Evolutionary conservation across 1,140 invertebrate species (phyloP).

Genomic region (Drosophila albomicans): DNA sequence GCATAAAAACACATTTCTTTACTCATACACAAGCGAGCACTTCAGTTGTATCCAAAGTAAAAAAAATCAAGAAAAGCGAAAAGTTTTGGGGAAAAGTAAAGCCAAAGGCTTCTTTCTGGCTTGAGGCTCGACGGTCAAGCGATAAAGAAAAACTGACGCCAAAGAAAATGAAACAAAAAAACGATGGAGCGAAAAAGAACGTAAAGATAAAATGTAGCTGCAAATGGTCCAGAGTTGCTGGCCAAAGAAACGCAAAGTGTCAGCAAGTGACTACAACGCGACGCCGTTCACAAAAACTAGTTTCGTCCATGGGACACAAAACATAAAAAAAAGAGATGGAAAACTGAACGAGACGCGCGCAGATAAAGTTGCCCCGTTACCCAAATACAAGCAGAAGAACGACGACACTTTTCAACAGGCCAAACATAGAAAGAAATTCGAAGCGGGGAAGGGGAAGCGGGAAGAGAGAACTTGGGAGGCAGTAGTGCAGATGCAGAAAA

Average conservation of each 20-base stretch:
- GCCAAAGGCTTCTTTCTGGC: constrained; percentile 14
- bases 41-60: constrained; percentile 26
- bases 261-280: constrained; percentile 67
- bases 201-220: constrained; percentile 68
- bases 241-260: constrained; percentile 74
- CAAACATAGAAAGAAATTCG: background rate
- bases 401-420: constrained; percentile 13
- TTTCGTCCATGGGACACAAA: constrained; percentile 1
- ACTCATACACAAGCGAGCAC: background rate
- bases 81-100: constrained; percentile 19
- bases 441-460: background rate
- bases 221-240: constrained; percentile 43
- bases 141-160: constrained; percentile 64
- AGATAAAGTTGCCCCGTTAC: constrained; percentile 48
- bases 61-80: background rate
- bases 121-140: constrained; percentile 59
- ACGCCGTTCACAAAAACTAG: constrained; percentile 34
- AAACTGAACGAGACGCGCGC: constrained; percentile 21
- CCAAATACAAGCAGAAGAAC: constrained; percentile 23
- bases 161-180: constrained; percentile 42
- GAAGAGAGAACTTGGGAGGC: background rate
- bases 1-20: constrained; percentile 6
- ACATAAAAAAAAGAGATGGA: no score
- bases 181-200: constrained; percentile 5
- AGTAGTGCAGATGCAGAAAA: constrained; percentile 53